These are phyloP conservation scores for Drosophila setifemur DNA, from an alignment of 1,140 invertebrate species.

Conservation along the genomic window DNA sequence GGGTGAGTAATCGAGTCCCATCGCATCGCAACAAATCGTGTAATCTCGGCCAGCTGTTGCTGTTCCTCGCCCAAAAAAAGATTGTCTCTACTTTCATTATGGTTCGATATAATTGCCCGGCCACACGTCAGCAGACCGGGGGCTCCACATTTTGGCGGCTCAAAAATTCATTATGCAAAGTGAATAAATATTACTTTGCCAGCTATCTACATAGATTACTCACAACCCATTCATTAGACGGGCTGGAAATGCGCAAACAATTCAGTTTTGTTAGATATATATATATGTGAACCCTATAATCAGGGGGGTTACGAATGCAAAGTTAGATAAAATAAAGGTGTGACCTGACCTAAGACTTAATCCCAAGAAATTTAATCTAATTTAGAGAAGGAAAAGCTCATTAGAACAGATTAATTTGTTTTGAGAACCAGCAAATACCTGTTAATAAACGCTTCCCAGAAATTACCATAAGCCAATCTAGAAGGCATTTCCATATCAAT, in stretches of 20 bases:
- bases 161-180: constrained; percentile 61
- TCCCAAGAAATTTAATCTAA: no score
- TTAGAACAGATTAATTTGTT: no score
- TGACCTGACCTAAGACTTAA: no score
- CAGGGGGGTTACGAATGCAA: neutral
- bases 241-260: no score
- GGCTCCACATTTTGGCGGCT: constrained; percentile 27
- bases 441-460: neutral
- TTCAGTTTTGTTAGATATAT: no score
- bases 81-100: constrained; percentile 23
- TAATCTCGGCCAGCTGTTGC: constrained; percentile 51
- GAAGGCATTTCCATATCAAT: constrained; percentile 22
- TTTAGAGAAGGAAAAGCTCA: no score
- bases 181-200: constrained; percentile 43
- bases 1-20: constrained; percentile 60
- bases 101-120: constrained; percentile 39
- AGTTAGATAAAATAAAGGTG: no score
- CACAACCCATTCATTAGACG: neutral
- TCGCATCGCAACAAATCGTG: constrained; percentile 4
- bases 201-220: constrained; percentile 57
- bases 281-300: neutral
- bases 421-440: no score
- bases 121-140: constrained; percentile 11
- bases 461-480: constrained; percentile 1
- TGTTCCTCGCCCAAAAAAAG: constrained; percentile 24